Conservation (phyloP, 2,797 vertebrate species). For the Caiman crocodilus region DNA sequence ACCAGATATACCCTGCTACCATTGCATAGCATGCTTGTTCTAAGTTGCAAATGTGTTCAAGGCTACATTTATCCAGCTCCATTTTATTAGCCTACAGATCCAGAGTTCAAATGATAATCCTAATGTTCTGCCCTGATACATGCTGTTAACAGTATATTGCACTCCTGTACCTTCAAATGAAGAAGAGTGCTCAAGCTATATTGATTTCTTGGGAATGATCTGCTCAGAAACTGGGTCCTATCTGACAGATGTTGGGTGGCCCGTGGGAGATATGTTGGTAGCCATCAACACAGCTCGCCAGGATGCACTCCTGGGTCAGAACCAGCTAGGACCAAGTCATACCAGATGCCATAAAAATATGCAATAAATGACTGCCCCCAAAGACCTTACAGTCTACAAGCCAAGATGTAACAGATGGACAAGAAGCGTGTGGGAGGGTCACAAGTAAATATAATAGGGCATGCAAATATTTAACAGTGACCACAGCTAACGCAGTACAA, state of each 20-base stretch:
- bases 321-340: neutral
- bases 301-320: neutral
- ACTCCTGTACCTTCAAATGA: neutral
- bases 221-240: neutral
- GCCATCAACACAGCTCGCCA: neutral
- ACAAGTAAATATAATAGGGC: slow-evolving; percentile 3
- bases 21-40: neutral
- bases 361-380: neutral
- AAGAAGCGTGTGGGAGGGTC: neutral
- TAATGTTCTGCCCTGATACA: neutral
- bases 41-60: neutral
- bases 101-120: neutral
- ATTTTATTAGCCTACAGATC: neutral
- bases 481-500: neutral
- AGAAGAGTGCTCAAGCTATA: neutral
- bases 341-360: neutral
- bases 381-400: neutral
- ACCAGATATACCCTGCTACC: neutral
- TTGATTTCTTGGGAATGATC: neutral
- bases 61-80: neutral
- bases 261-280: neutral
- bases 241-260: neutral
- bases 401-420: neutral
- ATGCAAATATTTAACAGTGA: neutral
- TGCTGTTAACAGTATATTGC: neutral